phyloP scores from a whole-genome alignment of 2,888 invertebrate species.

The Xestia ashworthii region DNA sequence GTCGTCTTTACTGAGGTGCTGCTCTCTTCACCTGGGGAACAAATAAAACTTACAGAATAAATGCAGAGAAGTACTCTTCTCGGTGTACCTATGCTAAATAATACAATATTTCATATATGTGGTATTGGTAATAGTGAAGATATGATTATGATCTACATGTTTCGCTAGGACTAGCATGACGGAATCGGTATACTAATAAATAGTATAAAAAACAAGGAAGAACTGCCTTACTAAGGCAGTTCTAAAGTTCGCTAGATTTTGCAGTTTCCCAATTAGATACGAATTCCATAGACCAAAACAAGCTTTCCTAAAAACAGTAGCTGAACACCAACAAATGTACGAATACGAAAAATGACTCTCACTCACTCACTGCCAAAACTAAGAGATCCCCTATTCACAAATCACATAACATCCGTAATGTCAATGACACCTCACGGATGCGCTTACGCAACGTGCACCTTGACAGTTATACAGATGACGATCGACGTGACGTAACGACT shows the following conservation, averaged over 20 bases:
- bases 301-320: conserved; percentile 51
- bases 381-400: conserved; percentile 74
- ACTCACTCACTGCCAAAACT: conserved; percentile 79
- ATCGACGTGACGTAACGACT: conserved; percentile 77
- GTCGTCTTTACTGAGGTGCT: neutral
- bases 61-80: neutral
- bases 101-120: neutral
- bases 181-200: no score
- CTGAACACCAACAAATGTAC: conserved; percentile 37
- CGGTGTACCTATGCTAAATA: neutral
- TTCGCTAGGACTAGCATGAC: no score
- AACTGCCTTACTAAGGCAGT: neutral
- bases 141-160: neutral
- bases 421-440: conserved; percentile 88
- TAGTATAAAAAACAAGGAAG: neutral
- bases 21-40: neutral
- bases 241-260: no score
- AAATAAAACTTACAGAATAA: neutral
- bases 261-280: neutral
- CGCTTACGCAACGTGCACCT: conserved; percentile 87
- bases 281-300: conserved; percentile 7
- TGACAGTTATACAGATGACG: conserved; percentile 84
- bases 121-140: neutral
- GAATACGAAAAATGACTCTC: conserved; percentile 65
- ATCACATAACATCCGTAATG: conserved; percentile 83